phyloP scores from a whole-genome alignment of 2,113 vertebrate species.

The Saccopteryx leptura region DNA sequence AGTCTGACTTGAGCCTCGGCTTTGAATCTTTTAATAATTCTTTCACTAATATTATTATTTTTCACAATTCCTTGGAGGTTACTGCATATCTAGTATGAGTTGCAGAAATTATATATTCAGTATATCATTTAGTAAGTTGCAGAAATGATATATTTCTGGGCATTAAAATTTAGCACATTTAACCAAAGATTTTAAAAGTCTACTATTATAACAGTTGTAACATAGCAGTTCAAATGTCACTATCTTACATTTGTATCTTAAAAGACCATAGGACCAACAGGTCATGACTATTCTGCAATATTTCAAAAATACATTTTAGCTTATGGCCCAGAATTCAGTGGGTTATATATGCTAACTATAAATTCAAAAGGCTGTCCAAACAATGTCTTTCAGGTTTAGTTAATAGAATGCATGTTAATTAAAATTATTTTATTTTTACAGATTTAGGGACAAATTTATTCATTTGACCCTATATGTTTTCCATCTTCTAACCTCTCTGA shows the following conservation, averaged over 20 bases:
- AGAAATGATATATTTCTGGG: conserved; percentile 28
- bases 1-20: conserved; percentile 67
- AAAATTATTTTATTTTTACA: not conserved
- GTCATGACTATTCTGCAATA: not conserved
- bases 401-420: not conserved
- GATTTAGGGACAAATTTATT: not conserved
- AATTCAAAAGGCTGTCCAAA: not conserved
- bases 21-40: conserved; percentile 60
- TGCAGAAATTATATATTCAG: not conserved
- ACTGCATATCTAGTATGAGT: not conserved
- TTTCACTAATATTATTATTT: conserved; percentile 56
- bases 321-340: not conserved
- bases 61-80: conserved; percentile 47
- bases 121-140: conserved; percentile 37
- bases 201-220: not conserved
- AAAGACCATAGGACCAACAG: not conserved
- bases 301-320: not conserved
- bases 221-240: not conserved
- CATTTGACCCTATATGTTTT: not conserved
- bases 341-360: not conserved
- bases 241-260: not conserved
- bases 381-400: not conserved
- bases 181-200: not conserved
- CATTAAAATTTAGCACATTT: not conserved
- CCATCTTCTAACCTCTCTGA: not conserved